These are phyloP conservation scores for Xylophagus ater DNA, from an alignment of 2,888 invertebrate species.

Conservation along the genomic window DNA sequence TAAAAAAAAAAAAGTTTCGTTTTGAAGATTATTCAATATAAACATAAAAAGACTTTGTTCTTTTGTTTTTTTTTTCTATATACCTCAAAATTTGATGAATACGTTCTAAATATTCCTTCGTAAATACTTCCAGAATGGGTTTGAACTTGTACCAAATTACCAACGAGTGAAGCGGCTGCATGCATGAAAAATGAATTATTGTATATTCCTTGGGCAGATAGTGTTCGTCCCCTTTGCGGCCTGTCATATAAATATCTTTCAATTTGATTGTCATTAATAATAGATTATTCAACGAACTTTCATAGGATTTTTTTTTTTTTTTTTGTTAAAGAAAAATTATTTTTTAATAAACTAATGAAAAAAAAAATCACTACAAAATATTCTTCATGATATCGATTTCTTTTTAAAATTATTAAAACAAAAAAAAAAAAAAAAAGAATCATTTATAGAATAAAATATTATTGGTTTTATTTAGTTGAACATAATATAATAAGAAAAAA, in stretches of 20 bases:
- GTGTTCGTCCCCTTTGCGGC: constrained; percentile 48
- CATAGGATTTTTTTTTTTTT: neutral
- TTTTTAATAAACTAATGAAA: neutral
- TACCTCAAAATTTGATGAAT: constrained; percentile 78
- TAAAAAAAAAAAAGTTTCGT: neutral
- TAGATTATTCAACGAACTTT: neutral
- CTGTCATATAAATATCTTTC: constrained; percentile 19
- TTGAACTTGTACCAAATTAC: constrained; percentile 68
- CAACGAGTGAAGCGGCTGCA: constrained; percentile 74
- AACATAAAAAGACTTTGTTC: constrained; percentile 1
- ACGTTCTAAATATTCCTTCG: constrained; percentile 84
- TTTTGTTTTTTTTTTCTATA: constrained; percentile 21
- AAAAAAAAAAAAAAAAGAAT: too few species aligned
- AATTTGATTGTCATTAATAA: constrained; percentile 1
- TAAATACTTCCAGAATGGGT: constrained; percentile 74
- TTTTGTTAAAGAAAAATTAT: neutral
- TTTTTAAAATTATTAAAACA: too few species aligned
- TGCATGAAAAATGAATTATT: constrained; percentile 85
- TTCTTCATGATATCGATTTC: too few species aligned
- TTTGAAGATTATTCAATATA: constrained; percentile 3
- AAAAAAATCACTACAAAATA: neutral
- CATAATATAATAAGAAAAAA: too few species aligned
- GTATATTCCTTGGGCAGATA: constrained; percentile 76
- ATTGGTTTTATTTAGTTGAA: too few species aligned
- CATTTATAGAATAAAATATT: too few species aligned